Conservation (phyloP, 1,140 invertebrate species). For the Xylocopa sonorina region DNA sequence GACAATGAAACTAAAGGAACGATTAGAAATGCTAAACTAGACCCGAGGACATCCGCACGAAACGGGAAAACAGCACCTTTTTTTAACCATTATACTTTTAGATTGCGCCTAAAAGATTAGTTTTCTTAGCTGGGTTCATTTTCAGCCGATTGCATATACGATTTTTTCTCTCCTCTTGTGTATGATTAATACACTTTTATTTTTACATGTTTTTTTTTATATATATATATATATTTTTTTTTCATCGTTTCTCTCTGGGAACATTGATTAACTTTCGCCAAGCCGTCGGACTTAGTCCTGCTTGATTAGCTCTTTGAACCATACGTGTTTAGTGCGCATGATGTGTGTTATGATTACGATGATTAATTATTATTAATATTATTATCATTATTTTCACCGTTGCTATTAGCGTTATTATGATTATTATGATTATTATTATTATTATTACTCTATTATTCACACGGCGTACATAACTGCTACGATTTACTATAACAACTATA, state of each 20-base stretch:
- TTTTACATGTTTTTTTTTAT: constrained; percentile 35
- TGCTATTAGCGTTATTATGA: constrained; percentile 51
- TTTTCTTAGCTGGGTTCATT: constrained; percentile 49
- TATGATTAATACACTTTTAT: constrained; percentile 38
- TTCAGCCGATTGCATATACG: constrained; percentile 44
- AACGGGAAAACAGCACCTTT: constrained; percentile 29
- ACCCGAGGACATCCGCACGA: constrained; percentile 37
- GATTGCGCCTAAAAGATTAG: constrained; percentile 34
- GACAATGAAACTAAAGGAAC: too few relatives aligned
- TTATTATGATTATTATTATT: constrained; percentile 44
- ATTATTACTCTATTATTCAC: constrained; percentile 14
- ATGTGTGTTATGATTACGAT: constrained; percentile 75
- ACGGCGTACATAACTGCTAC: constrained; percentile 14
- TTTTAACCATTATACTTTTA: constrained; percentile 25
- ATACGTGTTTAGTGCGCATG: constrained; percentile 79
- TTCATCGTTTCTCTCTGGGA: constrained; percentile 56
- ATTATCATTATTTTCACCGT: constrained; percentile 47
- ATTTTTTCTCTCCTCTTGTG: constrained; percentile 64
- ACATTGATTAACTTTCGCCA: constrained; percentile 28
- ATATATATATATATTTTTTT: constrained; percentile 38
- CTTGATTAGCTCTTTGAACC: constrained; percentile 75
- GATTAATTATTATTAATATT: constrained; percentile 59
- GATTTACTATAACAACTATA: constrained; percentile 26
- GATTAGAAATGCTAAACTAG: background rate
- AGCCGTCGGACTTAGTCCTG: constrained; percentile 70